These are phyloP conservation scores for Phorcus lineatus DNA, from an alignment of 2,888 invertebrate genomes.

Conservation along the genomic window DNA sequence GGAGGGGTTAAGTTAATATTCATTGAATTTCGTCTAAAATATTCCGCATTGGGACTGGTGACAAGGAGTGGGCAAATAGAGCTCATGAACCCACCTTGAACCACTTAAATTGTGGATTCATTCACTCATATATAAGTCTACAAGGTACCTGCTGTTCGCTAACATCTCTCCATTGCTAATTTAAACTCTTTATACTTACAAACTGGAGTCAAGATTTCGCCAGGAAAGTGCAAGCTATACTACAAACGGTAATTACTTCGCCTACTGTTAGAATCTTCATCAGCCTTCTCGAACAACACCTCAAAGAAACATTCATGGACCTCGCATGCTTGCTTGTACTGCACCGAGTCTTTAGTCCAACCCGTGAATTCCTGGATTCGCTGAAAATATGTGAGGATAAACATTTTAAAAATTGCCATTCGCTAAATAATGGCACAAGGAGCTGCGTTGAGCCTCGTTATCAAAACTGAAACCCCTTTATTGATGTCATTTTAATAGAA, in stretches of 20 bases:
- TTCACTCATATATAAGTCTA: too few species aligned
- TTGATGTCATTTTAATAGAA: too few species aligned
- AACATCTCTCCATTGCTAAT: background rate
- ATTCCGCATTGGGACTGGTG: too few species aligned
- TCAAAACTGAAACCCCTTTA: too few species aligned
- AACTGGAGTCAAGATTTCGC: background rate
- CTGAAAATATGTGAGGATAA: conserved; percentile 36
- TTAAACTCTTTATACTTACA: background rate
- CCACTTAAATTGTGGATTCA: too few species aligned
- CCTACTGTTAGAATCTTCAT: conserved; percentile 6
- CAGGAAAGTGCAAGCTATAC: background rate
- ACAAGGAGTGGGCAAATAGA: too few species aligned
- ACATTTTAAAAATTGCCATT: background rate
- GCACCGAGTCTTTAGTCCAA: conserved; percentile 43
- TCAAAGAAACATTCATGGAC: conserved; percentile 58
- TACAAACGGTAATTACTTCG: background rate
- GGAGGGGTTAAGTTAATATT: too few species aligned
- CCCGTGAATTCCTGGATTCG: conserved; percentile 54
- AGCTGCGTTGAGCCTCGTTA: too few species aligned
- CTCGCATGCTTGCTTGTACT: conserved; percentile 46
- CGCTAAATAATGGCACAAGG: too few species aligned
- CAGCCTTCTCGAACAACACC: conserved; percentile 48
- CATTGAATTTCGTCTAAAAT: too few species aligned
- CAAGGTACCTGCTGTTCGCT: too few species aligned
- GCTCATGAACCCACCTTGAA: too few species aligned